Evolutionary conservation across 2,797 vertebrate species (phyloP).

Genomic region (Miichthys miiuy): DNA sequence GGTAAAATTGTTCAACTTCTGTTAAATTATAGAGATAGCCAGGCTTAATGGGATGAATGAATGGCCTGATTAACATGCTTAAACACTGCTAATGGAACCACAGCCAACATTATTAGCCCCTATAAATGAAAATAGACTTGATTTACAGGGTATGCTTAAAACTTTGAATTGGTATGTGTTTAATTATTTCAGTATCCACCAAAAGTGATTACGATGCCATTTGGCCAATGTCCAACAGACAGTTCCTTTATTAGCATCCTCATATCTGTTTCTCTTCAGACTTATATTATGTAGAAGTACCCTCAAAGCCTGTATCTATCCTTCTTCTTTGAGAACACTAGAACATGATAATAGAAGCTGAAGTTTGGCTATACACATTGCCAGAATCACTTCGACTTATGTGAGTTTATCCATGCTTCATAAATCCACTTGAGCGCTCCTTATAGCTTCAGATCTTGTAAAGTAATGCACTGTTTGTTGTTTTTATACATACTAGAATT

Average conservation of each 20-base stretch:
- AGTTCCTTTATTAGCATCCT: too few species aligned
- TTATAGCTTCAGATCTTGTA: not conserved
- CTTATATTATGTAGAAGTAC: not conserved
- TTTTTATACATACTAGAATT: too few species aligned
- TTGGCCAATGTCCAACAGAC: too few species aligned
- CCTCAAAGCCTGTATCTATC: not conserved
- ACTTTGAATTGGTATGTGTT: not conserved
- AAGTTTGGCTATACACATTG: not conserved
- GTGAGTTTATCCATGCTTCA: not conserved
- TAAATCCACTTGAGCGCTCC: not conserved
- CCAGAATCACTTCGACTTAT: not conserved
- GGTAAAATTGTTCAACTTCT: conserved; percentile 52
- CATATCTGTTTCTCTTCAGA: not conserved
- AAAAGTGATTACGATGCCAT: too few species aligned
- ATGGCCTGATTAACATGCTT: conserved; percentile 48
- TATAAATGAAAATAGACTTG: conserved; percentile 3
- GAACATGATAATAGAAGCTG: too few species aligned
- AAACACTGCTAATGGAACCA: conserved; percentile 33
- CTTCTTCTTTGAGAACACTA: not conserved
- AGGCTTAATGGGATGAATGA: conserved; percentile 52
- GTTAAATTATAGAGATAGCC: conserved; percentile 54
- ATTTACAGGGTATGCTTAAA: not conserved
- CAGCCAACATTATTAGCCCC: conserved; percentile 37
- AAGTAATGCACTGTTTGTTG: not conserved
- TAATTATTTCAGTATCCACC: too few species aligned